Conservation (phyloP, 2,888 invertebrate species). For the Drosophila nigricruria region DNA sequence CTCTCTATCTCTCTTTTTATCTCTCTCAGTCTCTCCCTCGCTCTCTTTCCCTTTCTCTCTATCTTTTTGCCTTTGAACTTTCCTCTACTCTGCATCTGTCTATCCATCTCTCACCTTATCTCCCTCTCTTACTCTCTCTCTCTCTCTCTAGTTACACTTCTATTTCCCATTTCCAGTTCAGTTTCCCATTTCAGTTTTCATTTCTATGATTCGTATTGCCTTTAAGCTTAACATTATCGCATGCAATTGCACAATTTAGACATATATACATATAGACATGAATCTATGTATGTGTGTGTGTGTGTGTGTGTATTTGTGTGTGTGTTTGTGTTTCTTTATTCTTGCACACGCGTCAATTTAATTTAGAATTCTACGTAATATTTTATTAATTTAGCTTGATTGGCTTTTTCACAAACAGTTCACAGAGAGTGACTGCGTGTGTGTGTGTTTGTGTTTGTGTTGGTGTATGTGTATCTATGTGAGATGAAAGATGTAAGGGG, state of each 20-base stretch:
- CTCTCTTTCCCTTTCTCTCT: neutral
- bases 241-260: constrained; percentile 29
- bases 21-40: neutral
- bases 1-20: neutral
- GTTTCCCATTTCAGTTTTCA: neutral
- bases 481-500: neutral
- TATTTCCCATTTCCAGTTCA: neutral
- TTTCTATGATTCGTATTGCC: neutral
- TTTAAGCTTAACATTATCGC: constrained; percentile 12
- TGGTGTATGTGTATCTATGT: constrained; percentile 21
- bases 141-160: neutral
- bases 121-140: neutral
- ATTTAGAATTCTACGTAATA: constrained; percentile 79
- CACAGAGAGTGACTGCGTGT: constrained; percentile 12
- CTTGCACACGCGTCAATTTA: constrained; percentile 79
- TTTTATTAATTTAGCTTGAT: constrained; percentile 80
- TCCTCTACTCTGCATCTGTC: neutral
- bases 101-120: neutral
- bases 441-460: neutral
- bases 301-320: neutral
- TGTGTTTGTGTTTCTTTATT: constrained; percentile 22
- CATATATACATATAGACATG: constrained; percentile 6
- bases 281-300: neutral
- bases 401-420: constrained; percentile 77
- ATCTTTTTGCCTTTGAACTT: too few relatives aligned